Base-by-base conservation (phyloP, 2,113 vertebrate genomes). In the Hippotragus niger region DNA sequence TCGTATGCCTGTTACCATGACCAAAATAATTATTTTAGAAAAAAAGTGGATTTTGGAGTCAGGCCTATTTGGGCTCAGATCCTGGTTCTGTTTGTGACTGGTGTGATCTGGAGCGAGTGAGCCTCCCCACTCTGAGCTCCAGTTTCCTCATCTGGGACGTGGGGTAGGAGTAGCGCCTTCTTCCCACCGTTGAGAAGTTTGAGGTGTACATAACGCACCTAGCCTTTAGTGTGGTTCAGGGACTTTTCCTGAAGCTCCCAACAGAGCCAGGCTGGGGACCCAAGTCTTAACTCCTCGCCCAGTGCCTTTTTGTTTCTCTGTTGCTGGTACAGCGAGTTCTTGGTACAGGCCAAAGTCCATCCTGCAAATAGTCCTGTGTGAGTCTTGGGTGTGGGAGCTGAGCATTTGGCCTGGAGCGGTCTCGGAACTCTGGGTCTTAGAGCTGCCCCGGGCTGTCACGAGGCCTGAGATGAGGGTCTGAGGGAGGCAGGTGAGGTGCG, bases 401-500 rank as follows among this genome's bases (percentile, higher is more conserved):
- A 76, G 17, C 90, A 5, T n/a, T 29, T 83, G 50, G 43, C 81
- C 60, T 14, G 17, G 50, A 16, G 31, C 82, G 3, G 71, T 33
- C 94, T 60, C 6, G 0, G 17, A 10, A 13, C 10, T 0, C 64
- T 36, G 14, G 3, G 23, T 50, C 58, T 88, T 16, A 53, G 52
- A 6, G 31, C 52, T 36, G 33, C 53, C 64, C 15, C 1, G 7
- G 19, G 5, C 25, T 3, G 23, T 81, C 71, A 5, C 0, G 0
- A 57, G 58, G 31, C 80, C 50, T 27, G 23, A 71, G 47, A 21
- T 15, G 21, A 47, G 91, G 83, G 21, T 2, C 4, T 45, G 13
- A 47, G 78, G 78, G 36, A 81, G 78, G 57, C 45, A n/a, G 60
- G 33, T 1, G 19, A 45, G 4, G 64, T 31, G 15, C 1, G 0